Conservation (phyloP, 2,888 invertebrate species). For the Agrilus mali region DNA sequence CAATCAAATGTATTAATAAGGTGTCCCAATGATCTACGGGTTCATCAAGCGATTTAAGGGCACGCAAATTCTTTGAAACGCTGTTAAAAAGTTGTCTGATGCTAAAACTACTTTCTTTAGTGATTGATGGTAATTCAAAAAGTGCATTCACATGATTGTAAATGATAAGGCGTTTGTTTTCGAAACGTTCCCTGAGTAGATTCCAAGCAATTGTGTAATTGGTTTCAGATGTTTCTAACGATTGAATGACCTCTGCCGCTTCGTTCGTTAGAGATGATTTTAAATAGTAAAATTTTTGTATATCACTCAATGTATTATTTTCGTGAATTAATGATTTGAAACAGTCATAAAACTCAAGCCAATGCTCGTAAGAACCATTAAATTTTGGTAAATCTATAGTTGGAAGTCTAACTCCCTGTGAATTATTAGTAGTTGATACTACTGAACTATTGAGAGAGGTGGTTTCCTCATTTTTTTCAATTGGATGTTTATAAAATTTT, state of each 20-base stretch:
- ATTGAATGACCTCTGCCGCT: constrained; percentile 10
- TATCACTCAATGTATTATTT: constrained; percentile 1
- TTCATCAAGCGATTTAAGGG: constrained; percentile 1
- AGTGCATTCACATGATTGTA: constrained; percentile 13
- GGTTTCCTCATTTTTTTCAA: too few species aligned
- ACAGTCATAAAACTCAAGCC: constrained; percentile 5
- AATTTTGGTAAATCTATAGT: constrained; percentile 9
- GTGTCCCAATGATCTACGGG: neutral
- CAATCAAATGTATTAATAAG: neutral
- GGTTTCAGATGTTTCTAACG: constrained; percentile 8
- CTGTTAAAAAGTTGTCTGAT: too few species aligned
- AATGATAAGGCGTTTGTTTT: constrained; percentile 13
- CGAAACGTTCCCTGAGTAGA: constrained; percentile 10
- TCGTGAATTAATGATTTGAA: constrained; percentile 8
- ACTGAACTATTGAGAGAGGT: too few species aligned
- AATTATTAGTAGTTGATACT: too few species aligned
- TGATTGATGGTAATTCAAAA: constrained; percentile 3
- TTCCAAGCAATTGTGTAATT: constrained; percentile 15
- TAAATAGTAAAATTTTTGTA: constrained; percentile 11
- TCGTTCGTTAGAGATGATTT: constrained; percentile 4
- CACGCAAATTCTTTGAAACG: too few species aligned
- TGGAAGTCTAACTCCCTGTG: constrained; percentile 2
- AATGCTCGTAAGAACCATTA: constrained; percentile 5
- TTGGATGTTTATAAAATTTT: too few species aligned
- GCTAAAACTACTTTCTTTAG: neutral